A percentile compares a stretch with the other conserved stretches of the same genome.
phyloP scores from a whole-genome alignment of 2,113 vertebrate genomes.

The Embiotoca jacksoni region DNA sequence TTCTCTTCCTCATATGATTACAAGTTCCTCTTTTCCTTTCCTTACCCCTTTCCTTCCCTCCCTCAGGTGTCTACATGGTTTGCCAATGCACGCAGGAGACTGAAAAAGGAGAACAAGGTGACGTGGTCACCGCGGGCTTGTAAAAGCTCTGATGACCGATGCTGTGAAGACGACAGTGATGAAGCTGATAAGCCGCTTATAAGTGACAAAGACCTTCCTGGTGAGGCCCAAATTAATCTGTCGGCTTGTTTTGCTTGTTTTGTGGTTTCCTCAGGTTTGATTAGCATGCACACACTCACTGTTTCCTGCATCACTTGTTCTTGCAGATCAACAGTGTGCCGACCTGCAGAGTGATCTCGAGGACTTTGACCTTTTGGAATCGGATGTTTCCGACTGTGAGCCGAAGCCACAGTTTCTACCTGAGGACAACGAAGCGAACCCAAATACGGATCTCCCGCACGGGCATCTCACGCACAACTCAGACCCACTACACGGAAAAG shows the following conservation, averaged over 20 bases:
- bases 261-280: neutral
- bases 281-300: neutral
- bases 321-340: conserved; percentile 68
- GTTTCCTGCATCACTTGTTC: neutral
- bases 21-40: neutral
- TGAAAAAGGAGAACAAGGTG: conserved; percentile 95
- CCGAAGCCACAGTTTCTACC: conserved; percentile 85
- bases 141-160: conserved; percentile 92
- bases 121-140: conserved; percentile 92
- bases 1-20: neutral
- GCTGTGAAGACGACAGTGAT: conserved; percentile 88
- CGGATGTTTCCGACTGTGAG: conserved; percentile 90
- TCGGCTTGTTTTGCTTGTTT: neutral
- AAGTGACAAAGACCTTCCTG: conserved; percentile 82
- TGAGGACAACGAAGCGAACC: conserved; percentile 62
- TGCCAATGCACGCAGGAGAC: conserved; percentile 91
- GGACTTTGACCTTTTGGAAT: conserved; percentile 91
- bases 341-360: conserved; percentile 93
- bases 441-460: conserved; percentile 57
- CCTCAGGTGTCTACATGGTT: conserved; percentile 91
- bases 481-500: conserved; percentile 70
- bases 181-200: conserved; percentile 85
- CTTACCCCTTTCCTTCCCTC: neutral
- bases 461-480: conserved; percentile 69
- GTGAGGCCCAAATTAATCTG: conserved; percentile 74